Conservation (phyloP, 2,113 vertebrate species). For the Corythoichthys intestinalis region DNA sequence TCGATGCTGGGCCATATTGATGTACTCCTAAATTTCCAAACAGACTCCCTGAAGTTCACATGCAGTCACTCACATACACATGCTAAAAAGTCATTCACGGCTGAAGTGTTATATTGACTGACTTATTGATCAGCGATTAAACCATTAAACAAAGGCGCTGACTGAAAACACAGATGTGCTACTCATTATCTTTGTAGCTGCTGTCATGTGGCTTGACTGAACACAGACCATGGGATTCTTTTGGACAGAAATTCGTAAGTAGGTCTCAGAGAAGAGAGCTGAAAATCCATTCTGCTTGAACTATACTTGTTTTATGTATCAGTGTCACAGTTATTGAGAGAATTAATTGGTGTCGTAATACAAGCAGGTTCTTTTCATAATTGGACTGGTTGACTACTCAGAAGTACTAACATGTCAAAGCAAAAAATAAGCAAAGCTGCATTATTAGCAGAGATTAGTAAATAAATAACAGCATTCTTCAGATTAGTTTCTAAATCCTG, state of each 20-base stretch:
- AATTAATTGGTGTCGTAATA: conserved; percentile 46
- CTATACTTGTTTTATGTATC: conserved; percentile 54
- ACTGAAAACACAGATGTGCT: conserved; percentile 12
- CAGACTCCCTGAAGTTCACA: neutral
- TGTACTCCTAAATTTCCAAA: neutral
- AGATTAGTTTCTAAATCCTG: neutral
- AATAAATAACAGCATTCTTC: neutral
- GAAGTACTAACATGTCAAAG: neutral
- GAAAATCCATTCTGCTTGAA: conserved; percentile 35
- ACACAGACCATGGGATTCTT: conserved; percentile 19
- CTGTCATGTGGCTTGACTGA: conserved; percentile 11
- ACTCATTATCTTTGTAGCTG: conserved; percentile 21
- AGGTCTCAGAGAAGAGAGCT: conserved; percentile 10
- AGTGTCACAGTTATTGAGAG: conserved; percentile 62
- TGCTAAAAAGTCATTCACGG: conserved; percentile 10
- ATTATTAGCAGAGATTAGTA: neutral
- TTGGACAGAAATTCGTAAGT: conserved; percentile 36
- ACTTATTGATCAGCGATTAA: conserved; percentile 42
- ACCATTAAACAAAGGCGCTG: conserved; percentile 18
- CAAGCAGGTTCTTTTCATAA: conserved; percentile 21
- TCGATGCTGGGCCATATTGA: conserved; percentile 8
- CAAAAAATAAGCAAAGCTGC: neutral
- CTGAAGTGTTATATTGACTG: conserved; percentile 41
- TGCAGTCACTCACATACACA: neutral
- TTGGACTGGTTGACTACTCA: conserved; percentile 1